These are phyloP conservation scores for Troides oblongomaculatus DNA, from an alignment of 2,888 invertebrate genomes.

Conservation along the genomic window DNA sequence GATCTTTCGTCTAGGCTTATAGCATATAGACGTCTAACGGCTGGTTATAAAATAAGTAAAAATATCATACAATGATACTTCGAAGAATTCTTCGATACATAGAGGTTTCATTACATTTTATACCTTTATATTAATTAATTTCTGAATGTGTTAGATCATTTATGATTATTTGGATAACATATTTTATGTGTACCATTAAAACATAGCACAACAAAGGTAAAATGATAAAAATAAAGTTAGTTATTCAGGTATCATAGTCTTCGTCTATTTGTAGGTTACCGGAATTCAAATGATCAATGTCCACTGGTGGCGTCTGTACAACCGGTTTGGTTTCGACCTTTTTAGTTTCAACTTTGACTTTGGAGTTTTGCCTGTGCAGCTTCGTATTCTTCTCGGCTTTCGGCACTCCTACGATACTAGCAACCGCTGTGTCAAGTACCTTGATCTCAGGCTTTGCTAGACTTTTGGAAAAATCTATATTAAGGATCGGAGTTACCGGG, in stretches of 20 bases:
- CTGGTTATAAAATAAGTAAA: no score
- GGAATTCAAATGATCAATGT: slow-evolving; percentile 64
- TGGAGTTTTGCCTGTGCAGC: slow-evolving; percentile 59
- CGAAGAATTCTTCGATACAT: no score
- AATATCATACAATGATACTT: no score
- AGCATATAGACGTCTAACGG: no score
- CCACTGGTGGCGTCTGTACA: slow-evolving; percentile 43
- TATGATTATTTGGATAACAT: slow-evolving; percentile 37
- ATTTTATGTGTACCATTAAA: slow-evolving; percentile 34
- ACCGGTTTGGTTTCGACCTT: slow-evolving; percentile 49
- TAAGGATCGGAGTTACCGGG: slow-evolving; percentile 61
- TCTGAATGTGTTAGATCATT: background rate
- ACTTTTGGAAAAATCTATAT: slow-evolving; percentile 71
- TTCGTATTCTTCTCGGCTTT: slow-evolving; percentile 41
- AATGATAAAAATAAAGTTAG: slow-evolving; percentile 40
- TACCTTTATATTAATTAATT: background rate
- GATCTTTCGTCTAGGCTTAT: no score
- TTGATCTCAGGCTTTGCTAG: slow-evolving; percentile 66
- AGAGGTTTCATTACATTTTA: no score
- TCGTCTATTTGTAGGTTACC: slow-evolving; percentile 74
- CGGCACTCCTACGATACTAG: slow-evolving; percentile 45
- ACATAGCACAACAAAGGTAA: slow-evolving; percentile 45
- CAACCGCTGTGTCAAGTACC: slow-evolving; percentile 55
- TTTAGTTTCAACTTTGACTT: slow-evolving; percentile 52
- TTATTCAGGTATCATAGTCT: slow-evolving; percentile 77